Evolutionary conservation across 92 coral and sea anemone species (phyloP).

Genomic region (Plumapathes pennacea): DNA sequence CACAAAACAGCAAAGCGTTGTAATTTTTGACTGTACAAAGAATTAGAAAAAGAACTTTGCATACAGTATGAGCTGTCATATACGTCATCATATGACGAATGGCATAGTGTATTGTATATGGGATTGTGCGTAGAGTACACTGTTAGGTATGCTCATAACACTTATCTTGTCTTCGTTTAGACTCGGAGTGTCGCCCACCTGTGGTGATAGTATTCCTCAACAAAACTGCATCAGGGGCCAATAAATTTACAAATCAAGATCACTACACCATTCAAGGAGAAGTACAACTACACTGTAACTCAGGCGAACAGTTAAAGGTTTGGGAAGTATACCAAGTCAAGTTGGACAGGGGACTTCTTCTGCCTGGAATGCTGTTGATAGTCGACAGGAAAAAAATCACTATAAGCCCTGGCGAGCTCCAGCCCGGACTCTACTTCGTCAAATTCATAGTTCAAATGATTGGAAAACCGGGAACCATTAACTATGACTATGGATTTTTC

Average conservation of each 20-base stretch:
- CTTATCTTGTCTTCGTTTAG: no score
- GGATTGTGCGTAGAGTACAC: no score
- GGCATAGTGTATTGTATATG: no score
- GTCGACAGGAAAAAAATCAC: slow-evolving; percentile 27
- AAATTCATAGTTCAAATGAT: slow-evolving; percentile 63
- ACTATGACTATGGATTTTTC: slow-evolving; percentile 68
- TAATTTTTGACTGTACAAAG: no score
- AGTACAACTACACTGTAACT: slow-evolving; percentile 43
- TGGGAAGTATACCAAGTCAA: slow-evolving; percentile 63
- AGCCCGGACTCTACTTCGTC: slow-evolving; percentile 48
- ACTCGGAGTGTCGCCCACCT: slow-evolving; percentile 71
- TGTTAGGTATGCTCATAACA: no score
- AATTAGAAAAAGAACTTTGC: no score
- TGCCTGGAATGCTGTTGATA: slow-evolving; percentile 23
- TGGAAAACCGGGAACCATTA: slow-evolving; percentile 65
- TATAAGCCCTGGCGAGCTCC: slow-evolving; percentile 32
- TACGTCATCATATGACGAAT: no score
- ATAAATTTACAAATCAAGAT: slow-evolving; percentile 40
- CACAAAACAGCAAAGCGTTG: no score
- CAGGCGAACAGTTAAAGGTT: slow-evolving; percentile 20
- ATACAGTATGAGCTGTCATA: no score
- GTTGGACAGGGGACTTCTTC: slow-evolving; percentile 32
- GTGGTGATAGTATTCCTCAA: slow-evolving; percentile 43
- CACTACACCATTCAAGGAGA: slow-evolving; percentile 23
- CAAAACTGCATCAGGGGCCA: slow-evolving; percentile 32